Evolutionary conservation across 2,797 vertebrate genomes (phyloP).

Genomic region (Lepus townsendii): DNA sequence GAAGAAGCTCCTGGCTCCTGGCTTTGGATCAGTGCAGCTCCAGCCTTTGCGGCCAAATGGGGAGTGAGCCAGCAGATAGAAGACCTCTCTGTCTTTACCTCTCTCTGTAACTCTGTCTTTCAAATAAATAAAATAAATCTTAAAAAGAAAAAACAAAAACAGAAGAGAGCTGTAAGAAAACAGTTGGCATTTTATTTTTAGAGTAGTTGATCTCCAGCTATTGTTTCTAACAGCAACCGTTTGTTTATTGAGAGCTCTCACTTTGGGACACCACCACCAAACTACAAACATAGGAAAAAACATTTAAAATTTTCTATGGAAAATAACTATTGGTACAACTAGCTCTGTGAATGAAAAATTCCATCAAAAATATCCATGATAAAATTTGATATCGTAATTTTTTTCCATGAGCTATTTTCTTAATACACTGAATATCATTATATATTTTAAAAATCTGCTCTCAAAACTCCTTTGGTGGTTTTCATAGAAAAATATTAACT

Average conservation of each 20-base stretch:
- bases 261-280: background rate
- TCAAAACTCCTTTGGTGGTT: conserved; percentile 8
- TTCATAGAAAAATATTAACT: background rate
- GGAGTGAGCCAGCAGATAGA: too few relatives aligned
- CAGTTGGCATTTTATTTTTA: conserved; percentile 36
- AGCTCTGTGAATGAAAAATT: conserved; percentile 35
- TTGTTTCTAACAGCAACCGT: background rate
- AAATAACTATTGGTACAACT: background rate
- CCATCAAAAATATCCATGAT: background rate
- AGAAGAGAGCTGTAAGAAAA: background rate
- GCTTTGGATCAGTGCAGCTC: too few relatives aligned
- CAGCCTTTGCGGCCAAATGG: too few relatives aligned
- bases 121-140: too few relatives aligned
- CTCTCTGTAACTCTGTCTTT: too few relatives aligned
- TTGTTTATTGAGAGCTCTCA: background rate
- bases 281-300: background rate
- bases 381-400: background rate
- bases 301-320: background rate
- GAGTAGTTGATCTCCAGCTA: background rate
- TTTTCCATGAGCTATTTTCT: background rate
- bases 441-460: background rate
- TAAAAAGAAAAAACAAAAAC: too few relatives aligned
- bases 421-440: background rate
- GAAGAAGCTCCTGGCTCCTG: too few relatives aligned
- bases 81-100: too few relatives aligned